These are phyloP conservation scores for Nasonia longicornis DNA, from an alignment of 1,140 invertebrate genomes.

Conservation along the genomic window DNA sequence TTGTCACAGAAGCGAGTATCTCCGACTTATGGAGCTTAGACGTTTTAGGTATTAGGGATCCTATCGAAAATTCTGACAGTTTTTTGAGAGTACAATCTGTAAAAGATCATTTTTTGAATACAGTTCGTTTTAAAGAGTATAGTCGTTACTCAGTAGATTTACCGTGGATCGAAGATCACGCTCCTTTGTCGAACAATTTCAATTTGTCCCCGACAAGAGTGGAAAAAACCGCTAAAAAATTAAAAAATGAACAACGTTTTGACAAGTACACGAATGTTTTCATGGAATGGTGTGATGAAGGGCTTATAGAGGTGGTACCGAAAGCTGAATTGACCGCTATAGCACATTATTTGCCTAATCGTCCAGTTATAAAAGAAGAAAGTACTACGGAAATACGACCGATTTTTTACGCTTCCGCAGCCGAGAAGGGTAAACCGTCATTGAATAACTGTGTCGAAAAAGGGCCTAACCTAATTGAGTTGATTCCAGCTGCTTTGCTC, in stretches of 20 bases:
- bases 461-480: constrained; percentile 35
- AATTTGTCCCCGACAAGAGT: constrained; percentile 46
- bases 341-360: constrained; percentile 58
- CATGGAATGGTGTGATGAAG: constrained; percentile 51
- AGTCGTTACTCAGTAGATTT: constrained; percentile 56
- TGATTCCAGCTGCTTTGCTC: constrained; percentile 6
- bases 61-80: constrained; percentile 49
- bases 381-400: constrained; percentile 53
- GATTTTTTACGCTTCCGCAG: constrained; percentile 58
- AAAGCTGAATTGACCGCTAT: constrained; percentile 36
- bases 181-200: constrained; percentile 48
- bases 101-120: constrained; percentile 54
- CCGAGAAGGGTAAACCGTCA: constrained; percentile 46
- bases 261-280: constrained; percentile 56
- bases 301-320: constrained; percentile 54
- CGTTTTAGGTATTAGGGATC: constrained; percentile 60
- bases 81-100: constrained; percentile 45
- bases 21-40: constrained; percentile 62
- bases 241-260: constrained; percentile 47
- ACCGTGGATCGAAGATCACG: constrained; percentile 55
- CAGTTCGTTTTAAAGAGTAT: constrained; percentile 49
- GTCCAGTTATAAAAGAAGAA: constrained; percentile 54
- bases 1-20: constrained; percentile 45
- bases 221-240: constrained; percentile 46
- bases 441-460: constrained; percentile 54